Base-by-base conservation (phyloP, 53 echinoderm and acorn worm genomes). In the Paracentrotus lividus region DNA sequence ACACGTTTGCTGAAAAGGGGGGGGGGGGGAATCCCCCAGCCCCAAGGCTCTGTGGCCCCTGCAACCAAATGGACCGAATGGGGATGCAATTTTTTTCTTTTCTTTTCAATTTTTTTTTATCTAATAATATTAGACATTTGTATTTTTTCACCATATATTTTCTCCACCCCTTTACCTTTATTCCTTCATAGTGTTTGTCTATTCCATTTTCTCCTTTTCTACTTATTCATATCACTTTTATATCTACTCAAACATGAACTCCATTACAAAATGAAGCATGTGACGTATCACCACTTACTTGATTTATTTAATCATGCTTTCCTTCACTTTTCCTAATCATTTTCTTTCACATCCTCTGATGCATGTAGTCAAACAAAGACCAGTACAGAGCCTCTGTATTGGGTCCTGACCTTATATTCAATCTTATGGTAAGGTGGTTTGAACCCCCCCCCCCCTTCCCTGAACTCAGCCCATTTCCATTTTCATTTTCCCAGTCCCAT, bases 321-420 rank as follows among this genome's bases (percentile, higher is more conserved):
- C n/a, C 45, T 61, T 64, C 66, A 38, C 66, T 44, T 38, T 44
- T 88, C 88, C 8, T 88, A 32, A 42, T 88, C 90, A 61, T 65
- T 90, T 65, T 90, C 90, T 90, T 44, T 47, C n/a, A 61, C 61
- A 29, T 65, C 87, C 26, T 32, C 47, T 20, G 49, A 40, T 90
- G 90, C 66, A 42, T 90, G 43, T 90, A 65, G 66, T 32, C 88
- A 5, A 32, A 33, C 14, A 43, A 65, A 16, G 14, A 90, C 24
- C 66, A 66, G 24, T 64, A 42, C 21, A 31, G 66, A 24, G 66
- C 90, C 21, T 90, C 90, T 64, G 67, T 90, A 0, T 61, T 90
- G 90, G 64, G 90, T 40, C 90, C 90, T 53, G 43, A 65, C 43
- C 24, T 65, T 31, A 38, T 90, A 44, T 66, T 90, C 90, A 90